Evolutionary conservation across 1,140 invertebrate species (phyloP), one percentile per base, ranked within the genome.

Genomic region (Drosophila grimshawi): DNA sequence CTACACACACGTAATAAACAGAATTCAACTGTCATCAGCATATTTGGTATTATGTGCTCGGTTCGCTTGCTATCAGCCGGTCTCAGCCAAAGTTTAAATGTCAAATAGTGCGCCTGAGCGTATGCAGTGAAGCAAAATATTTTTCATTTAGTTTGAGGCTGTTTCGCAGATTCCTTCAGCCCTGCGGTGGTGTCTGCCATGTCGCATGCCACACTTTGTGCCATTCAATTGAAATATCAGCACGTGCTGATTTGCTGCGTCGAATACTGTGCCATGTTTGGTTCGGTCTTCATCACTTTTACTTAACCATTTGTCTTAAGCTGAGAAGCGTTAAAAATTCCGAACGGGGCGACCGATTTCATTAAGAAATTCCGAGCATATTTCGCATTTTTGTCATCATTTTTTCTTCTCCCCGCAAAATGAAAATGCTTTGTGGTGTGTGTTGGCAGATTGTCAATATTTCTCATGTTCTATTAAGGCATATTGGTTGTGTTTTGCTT

Each of bases 181-280:
- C 10, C 7, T 30, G 43, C 5, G 41, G 46, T 46, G 46, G 53
- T 65, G 73, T 61, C 68, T 76, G 67, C 61, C 66, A 77, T 76
- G 67, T 63, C 67, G 78, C 85, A 88, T 89, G 19, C 19, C 19
- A 19, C 19, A 88, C 85, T 89, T 88, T 61, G 66, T 69, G 80
- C 66, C 85, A 88, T 88, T 88, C 85, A 89, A 88, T 88, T 78
- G 78, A 80, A 88, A 88, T 88, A 88, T 88, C 85, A 88, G 76
- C 85, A 88, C 85, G 85, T 88, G 80, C 77, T 80, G 39, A 78
- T 56, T 51, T 39, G 5, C 35, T 37, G 51, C 55, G 45, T 64
- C 33, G 53, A 27, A 61, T 68, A 39, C 53, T 51, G 48, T 64
- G 8, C 48, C 64, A 81, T 78, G 79, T 77, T 81, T 39, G 33